Conservation (phyloP, 2,113 vertebrate genomes). For the Aix galericulata region DNA sequence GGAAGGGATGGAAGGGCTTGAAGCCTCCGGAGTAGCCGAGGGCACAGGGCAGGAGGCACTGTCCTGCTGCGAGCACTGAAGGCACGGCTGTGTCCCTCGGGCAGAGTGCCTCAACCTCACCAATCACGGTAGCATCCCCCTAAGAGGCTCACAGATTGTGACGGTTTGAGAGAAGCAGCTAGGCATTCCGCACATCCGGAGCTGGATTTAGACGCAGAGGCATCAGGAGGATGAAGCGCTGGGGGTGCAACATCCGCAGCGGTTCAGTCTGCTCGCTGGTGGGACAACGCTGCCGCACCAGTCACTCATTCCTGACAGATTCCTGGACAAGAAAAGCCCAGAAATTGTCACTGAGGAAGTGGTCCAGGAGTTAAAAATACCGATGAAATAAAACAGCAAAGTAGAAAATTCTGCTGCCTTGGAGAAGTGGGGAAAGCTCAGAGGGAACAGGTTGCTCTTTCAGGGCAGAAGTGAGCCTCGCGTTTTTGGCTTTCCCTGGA, state of each 20-base stretch:
- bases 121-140: rapidly evolving
- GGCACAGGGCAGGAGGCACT: rapidly evolving
- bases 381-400: neutral
- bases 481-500: neutral
- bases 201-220: neutral
- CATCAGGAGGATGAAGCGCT: rapidly evolving
- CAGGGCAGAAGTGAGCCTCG: rapidly evolving
- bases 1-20: no score
- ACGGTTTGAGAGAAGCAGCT: rapidly evolving
- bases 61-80: neutral
- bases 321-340: neutral
- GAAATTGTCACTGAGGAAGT: neutral
- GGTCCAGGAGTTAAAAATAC: neutral
- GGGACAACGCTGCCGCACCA: neutral
- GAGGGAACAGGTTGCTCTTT: neutral
- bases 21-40: neutral
- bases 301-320: rapidly evolving
- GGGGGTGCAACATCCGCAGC: neutral
- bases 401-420: neutral
- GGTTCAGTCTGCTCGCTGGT: neutral
- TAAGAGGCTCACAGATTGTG: neutral
- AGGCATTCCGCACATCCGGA: rapidly evolving
- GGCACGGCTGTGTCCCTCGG: rapidly evolving
- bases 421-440: neutral
- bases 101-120: neutral